Base-by-base conservation (phyloP, 2,888 invertebrate genomes). In the Scaptomyza tumidula region DNA sequence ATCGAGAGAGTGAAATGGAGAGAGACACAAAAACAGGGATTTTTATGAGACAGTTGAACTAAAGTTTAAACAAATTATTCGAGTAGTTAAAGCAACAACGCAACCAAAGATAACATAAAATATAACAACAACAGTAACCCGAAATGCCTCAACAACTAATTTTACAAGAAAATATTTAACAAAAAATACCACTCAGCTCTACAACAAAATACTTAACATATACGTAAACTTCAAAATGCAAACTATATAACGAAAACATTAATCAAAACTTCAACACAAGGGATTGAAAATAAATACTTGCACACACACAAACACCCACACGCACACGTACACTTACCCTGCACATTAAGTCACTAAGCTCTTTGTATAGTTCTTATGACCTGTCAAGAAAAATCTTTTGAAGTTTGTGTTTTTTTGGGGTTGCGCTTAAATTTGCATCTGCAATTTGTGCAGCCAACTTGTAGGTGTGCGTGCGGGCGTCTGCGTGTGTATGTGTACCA, bases 141-240 rank as follows among this genome's bases (percentile, higher is more conserved):
- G 19, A 80, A 83, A 83, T 86, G 86, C 83, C 83, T 86, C 79
- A 86, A 75, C 68, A 75, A 82, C 75, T 79, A 75, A 70, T 58
- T 78, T 69, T 72, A 81, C 78, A 69, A 73, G 29, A 43, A 44
- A 27, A 61, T 19, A 35, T 19, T 50, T n/a, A 61, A 31, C 57
- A 54, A 19, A 31, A 54, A 76, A 54, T 48, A 64, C 45, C 43
- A 54, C 58, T 71, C 71, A 80, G 71, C 55, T 71, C 71, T 59
- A 61, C 59, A 61, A 46, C 58, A 44, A 61, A 45, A 57, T 59
- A 70, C 57, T 61, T 53, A 73, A 39, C 29, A 86, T 74, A 73
- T 75, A 80, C 82, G 85, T 82, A 80, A 83, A 68, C 59, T 59
- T 48, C 39, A 73, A 80, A 68, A 84, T 31, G 65, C 73, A 70